Conservation (phyloP, 1,140 invertebrate species). For the Ceratitis capitata region DNA sequence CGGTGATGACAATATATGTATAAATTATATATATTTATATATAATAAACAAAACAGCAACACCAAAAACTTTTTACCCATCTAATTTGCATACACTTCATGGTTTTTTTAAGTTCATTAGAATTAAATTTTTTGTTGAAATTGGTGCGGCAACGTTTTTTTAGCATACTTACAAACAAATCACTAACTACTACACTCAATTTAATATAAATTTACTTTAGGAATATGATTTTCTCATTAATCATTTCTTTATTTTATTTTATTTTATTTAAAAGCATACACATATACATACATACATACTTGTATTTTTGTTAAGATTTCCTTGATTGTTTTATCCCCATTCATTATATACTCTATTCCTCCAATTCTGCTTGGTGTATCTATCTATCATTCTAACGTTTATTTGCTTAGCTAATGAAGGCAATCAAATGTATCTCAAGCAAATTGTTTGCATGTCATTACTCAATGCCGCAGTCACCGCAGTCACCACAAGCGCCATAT, state of each 20-base stretch:
- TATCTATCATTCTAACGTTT: background rate
- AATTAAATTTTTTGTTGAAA: no score
- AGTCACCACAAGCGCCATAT: background rate
- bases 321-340: background rate
- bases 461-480: slow-evolving; percentile 1
- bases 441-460: slow-evolving; percentile 28
- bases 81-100: no score
- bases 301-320: background rate
- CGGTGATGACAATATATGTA: no score
- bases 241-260: no score
- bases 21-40: no score
- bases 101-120: no score
- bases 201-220: background rate
- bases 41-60: no score
- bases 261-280: background rate
- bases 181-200: background rate
- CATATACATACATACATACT: background rate
- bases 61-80: no score
- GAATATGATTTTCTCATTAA: background rate
- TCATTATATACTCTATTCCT: background rate
- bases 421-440: slow-evolving; percentile 20
- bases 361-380: background rate
- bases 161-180: no score
- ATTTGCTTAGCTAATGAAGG: slow-evolving; percentile 26
- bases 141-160: no score